A percentile compares a stretch with the other conserved stretches of the same genome.
phyloP scores from a whole-genome alignment of 2,888 invertebrate genomes.

The Helobdella robusta region DNA sequence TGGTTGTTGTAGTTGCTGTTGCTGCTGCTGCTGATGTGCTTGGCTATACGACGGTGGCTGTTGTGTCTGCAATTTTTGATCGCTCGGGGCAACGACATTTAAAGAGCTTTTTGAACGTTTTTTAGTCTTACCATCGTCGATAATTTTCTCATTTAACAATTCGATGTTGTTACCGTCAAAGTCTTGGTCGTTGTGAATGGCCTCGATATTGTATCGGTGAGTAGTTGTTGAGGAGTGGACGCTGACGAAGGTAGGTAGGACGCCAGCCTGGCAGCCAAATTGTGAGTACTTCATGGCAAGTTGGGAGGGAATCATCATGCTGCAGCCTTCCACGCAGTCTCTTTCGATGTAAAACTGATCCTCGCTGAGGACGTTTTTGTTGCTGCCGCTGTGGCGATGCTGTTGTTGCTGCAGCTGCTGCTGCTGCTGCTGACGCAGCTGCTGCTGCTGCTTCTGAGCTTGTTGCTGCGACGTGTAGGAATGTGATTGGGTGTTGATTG shows the following conservation, averaged over 20 bases:
- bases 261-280: constrained; percentile 16
- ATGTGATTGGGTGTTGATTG: not conserved
- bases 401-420: too few species aligned
- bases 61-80: not conserved
- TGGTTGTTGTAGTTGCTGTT: constrained; percentile 11
- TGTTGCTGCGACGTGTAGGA: not conserved
- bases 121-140: too few species aligned
- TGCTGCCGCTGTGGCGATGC: not conserved
- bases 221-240: too few species aligned
- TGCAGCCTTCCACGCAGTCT: not conserved
- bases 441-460: not conserved
- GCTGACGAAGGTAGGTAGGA: constrained; percentile 17
- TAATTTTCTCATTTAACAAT: too few species aligned
- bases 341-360: constrained; percentile 5
- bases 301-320: not conserved
- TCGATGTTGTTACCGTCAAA: too few species aligned
- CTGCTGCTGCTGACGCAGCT: too few species aligned
- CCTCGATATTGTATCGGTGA: too few species aligned
- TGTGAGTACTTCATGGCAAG: constrained; percentile 4
- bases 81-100: not conserved
- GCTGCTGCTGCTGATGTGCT: not conserved
- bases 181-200: too few species aligned
- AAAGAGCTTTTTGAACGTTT: too few species aligned
- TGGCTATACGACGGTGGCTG: not conserved
- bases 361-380: not conserved